Conservation (phyloP, 2,888 invertebrate genomes). For the Thera britannica region DNA sequence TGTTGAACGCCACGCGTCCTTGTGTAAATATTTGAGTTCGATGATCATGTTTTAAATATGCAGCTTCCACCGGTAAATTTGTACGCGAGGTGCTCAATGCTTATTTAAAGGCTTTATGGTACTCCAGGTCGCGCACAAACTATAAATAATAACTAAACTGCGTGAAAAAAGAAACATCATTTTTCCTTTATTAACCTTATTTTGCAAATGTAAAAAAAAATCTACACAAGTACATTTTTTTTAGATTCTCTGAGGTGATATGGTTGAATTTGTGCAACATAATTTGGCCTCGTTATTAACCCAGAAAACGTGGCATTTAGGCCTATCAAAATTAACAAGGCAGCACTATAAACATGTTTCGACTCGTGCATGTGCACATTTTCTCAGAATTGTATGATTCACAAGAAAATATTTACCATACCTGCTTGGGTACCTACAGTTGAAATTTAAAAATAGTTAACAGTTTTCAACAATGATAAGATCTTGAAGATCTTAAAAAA, state of each 20-base stretch:
- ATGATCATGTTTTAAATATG: slow-evolving; percentile 46
- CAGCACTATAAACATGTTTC: not conserved
- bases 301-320: not conserved
- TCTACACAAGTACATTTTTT: too few species aligned
- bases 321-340: not conserved
- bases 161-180: too few species aligned
- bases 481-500: too few species aligned
- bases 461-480: not conserved
- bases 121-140: too few species aligned
- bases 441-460: not conserved
- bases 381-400: slow-evolving; percentile 18
- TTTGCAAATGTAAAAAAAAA: too few species aligned
- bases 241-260: too few species aligned
- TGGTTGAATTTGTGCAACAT: not conserved
- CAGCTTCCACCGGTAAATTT: not conserved
- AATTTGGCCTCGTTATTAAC: not conserved
- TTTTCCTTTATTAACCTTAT: too few species aligned
- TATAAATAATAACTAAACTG: too few species aligned
- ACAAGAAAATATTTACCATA: not conserved
- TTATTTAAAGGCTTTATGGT: too few species aligned
- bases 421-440: too few species aligned
- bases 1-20: slow-evolving; percentile 42
- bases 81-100: not conserved
- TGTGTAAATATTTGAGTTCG: slow-evolving; percentile 49
- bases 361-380: not conserved